phyloP scores from a whole-genome alignment of 1,140 invertebrate genomes.

The Vanessa tameamea region DNA sequence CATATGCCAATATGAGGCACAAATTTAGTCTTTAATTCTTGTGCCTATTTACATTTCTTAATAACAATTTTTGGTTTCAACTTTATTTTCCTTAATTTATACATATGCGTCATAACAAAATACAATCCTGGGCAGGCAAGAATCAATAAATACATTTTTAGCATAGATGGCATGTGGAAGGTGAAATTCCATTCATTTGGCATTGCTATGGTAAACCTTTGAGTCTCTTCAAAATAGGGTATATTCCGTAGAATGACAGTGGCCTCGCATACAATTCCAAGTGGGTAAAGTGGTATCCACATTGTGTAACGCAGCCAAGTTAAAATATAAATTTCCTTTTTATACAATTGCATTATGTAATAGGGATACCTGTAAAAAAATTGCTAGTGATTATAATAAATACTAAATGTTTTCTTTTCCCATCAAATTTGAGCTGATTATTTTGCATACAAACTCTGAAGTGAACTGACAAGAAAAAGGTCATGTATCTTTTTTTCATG shows the following conservation, averaged over 20 bases:
- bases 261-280: conserved; percentile 94
- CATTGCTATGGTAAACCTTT: conserved; percentile 87
- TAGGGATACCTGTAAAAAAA: conserved; percentile 89
- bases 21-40: background rate
- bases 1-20: background rate
- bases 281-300: conserved; percentile 95
- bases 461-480: too few species aligned
- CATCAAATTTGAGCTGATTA: too few species aligned
- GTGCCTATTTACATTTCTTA: conserved; percentile 36
- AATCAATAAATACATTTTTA: conserved; percentile 89
- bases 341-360: conserved; percentile 91
- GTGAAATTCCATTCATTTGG: conserved; percentile 93
- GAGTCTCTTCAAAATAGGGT: conserved; percentile 93
- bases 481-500: too few species aligned
- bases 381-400: background rate
- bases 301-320: conserved; percentile 96
- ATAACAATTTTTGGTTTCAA: conserved; percentile 70
- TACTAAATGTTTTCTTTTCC: too few species aligned
- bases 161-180: conserved; percentile 91
- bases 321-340: conserved; percentile 87
- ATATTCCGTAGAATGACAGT: conserved; percentile 90
- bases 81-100: conserved; percentile 76
- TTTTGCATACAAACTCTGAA: too few species aligned
- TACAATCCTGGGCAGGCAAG: conserved; percentile 88
- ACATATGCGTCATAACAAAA: conserved; percentile 90